Conservation (phyloP, 2,888 invertebrate genomes). For the Didymodactylos carnosus region DNA sequence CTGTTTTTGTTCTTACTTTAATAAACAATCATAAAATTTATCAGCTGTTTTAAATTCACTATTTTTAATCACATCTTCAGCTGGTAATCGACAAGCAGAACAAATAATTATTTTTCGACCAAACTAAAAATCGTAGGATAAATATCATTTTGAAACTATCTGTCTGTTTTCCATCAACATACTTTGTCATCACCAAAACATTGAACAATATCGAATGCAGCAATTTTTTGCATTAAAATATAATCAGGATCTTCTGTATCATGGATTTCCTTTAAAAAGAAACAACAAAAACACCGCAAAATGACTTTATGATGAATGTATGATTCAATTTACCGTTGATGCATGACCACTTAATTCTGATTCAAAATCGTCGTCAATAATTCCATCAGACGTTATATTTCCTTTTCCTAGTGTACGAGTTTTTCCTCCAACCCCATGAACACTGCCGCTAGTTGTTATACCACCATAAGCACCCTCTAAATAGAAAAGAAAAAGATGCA, state of each 20-base stretch:
- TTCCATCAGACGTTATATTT: neutral
- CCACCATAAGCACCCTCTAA: neutral
- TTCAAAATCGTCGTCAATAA: neutral
- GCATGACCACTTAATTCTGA: neutral
- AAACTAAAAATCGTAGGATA: no score
- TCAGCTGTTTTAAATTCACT: conserved; percentile 10
- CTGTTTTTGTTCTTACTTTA: conserved; percentile 9
- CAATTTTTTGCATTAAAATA: neutral
- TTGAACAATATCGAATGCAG: conserved; percentile 9
- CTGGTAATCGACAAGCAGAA: conserved; percentile 68
- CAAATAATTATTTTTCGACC: conserved; percentile 87
- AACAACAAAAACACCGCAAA: neutral
- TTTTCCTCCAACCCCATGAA: no score
- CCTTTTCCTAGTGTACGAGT: neutral
- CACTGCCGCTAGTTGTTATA: neutral
- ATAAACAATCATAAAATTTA: conserved; percentile 11
- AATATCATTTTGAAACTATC: no score
- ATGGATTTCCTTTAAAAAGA: neutral
- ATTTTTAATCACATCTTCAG: conserved; percentile 5
- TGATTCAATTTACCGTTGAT: neutral
- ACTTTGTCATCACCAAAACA: conserved; percentile 10
- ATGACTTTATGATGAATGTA: neutral
- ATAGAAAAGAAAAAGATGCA: neutral
- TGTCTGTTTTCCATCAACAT: no score
- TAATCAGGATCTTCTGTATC: neutral